Conservation (phyloP, 2,797 vertebrate species). For the Diplodus puntazzo region DNA sequence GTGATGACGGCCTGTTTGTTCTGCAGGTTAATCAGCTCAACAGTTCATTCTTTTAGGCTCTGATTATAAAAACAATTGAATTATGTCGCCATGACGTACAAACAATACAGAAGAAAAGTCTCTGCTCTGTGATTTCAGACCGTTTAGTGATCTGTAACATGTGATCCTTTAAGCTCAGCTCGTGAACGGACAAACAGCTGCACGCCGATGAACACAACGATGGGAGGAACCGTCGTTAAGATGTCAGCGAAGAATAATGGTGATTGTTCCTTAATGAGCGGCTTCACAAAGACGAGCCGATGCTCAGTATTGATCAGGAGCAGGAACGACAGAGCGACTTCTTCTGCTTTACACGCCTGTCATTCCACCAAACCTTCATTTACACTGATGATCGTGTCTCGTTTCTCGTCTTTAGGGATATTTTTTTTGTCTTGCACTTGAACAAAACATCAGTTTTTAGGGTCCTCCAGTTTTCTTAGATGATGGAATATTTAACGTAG, state of each 20-base stretch:
- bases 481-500: slow-evolving; percentile 16
- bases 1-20: neutral
- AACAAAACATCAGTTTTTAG: neutral
- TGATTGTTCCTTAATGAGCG: too few species aligned
- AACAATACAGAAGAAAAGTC: neutral
- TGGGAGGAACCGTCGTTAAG: neutral
- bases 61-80: too few species aligned
- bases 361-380: neutral
- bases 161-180: neutral
- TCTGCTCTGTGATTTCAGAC: neutral
- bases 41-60: neutral
- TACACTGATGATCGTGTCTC: accelerated
- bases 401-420: accelerated
- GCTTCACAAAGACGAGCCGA: neutral
- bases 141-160: neutral
- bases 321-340: neutral
- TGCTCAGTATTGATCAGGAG: neutral
- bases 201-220: too few species aligned
- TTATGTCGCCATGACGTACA: neutral
- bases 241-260: too few species aligned
- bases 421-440: neutral
- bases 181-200: too few species aligned
- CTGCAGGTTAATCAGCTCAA: neutral
- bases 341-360: neutral
- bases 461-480: neutral